Base-by-base conservation (phyloP, 37 sponge, comb jelly and placozoan genomes). In the Ephydatia muelleri region DNA sequence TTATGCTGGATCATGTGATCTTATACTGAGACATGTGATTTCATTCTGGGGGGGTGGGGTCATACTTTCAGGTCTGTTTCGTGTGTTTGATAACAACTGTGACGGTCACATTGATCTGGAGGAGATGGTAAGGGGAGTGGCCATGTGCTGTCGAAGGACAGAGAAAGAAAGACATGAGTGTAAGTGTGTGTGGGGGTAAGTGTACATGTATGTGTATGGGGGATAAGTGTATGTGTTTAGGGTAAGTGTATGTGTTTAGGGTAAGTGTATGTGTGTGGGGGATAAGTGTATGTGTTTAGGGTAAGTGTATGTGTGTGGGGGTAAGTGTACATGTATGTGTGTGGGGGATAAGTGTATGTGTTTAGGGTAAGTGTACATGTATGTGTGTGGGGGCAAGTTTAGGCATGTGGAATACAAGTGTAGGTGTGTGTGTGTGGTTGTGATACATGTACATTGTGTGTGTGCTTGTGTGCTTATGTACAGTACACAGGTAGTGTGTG, bases 21-120 rank as follows among this genome's bases (percentile, higher is more conserved):
- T 31, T 64, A 38, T 84, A 25, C 33, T 31, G 23, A 31, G 9
- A 78, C 26, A 43, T 3, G 32, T 78, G 32, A 47, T 48, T 33
- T 78, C 11, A 47, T 38, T 86, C 73, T 79, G 23, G 5, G 33
- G 29, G 36, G n/a, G 21, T 25, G n/a, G n/a, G n/a, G 8, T 35
- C 82, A 2, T 30, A 35, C 26, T 38, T 88, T 30, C n/a, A 92
- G 97, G 80, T 3, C 72, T 97, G 23, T 97, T 97, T 65, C 23
- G 32, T 21, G 82, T 84, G 33, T 75, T 97, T 85, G 97, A 97
- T 88, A 85, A 71, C 43, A 97, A 97, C 75, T 28, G 69, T n/a
- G 97, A 97, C 67, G 95, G 97, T n/a, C 86, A 89, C 64, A 82
- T 97, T 36, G 97, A 97, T 70, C 71, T 97, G 32, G 64, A 88